Conservation (phyloP, 2,113 vertebrate genomes). For the Arvicanthis niloticus region DNA sequence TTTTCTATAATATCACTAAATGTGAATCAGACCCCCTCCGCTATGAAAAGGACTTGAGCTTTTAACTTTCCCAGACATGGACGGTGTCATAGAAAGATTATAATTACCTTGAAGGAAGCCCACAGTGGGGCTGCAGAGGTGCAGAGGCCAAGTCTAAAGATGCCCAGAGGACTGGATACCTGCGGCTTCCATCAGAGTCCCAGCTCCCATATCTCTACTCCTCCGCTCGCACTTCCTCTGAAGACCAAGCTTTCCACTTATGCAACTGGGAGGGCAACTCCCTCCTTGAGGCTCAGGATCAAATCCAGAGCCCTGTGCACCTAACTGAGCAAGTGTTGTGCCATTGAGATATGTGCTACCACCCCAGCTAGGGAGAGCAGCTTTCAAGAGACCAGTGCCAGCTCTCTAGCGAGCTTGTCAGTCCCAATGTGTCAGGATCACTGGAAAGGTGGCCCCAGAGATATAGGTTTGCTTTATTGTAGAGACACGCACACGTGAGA, state of each 20-base stretch:
- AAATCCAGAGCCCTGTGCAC: not conserved
- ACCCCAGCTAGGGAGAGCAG: not conserved
- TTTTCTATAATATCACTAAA: not conserved
- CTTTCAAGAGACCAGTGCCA: not conserved
- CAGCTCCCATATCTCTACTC: not conserved
- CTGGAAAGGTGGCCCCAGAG: not conserved
- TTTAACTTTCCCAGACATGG: not conserved
- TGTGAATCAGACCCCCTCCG: not conserved
- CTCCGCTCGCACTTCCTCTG: not conserved
- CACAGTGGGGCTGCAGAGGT: not conserved
- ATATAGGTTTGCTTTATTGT: not conserved
- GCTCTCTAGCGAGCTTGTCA: not conserved
- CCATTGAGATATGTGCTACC: not conserved
- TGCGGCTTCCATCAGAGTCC: not conserved
- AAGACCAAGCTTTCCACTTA: not conserved
- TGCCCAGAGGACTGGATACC: not conserved
- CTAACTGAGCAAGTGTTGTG: not conserved
- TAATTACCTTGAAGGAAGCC: not conserved
- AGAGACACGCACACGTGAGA: not conserved
- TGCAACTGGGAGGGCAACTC: not conserved
- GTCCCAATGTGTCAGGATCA: not conserved
- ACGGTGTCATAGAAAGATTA: slow-evolving; percentile 35
- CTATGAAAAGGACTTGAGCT: not conserved
- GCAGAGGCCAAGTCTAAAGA: not conserved
- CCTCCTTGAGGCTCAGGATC: not conserved